phyloP scores from a whole-genome alignment of 2,888 invertebrate species.

The Atethmia centrago region DNA sequence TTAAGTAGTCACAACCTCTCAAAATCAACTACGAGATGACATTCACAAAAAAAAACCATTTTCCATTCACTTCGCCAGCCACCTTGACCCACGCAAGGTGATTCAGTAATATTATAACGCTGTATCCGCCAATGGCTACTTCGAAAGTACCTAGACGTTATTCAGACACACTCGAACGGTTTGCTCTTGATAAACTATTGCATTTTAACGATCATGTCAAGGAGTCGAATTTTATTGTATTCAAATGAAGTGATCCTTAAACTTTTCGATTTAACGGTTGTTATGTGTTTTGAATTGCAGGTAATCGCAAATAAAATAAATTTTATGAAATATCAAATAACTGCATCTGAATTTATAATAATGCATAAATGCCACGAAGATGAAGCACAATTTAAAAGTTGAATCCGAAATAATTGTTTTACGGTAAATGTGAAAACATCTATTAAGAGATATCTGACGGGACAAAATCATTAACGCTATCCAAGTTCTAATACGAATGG shows the following conservation, averaged over 20 bases:
- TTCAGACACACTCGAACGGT: constrained; percentile 76
- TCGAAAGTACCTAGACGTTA: constrained; percentile 84
- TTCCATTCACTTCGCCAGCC: constrained; percentile 86
- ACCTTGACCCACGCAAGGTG: constrained; percentile 89
- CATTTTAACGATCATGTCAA: constrained; percentile 46
- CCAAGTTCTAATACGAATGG: constrained; percentile 27
- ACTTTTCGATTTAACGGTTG: constrained; percentile 34
- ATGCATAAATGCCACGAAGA: background rate
- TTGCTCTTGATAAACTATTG: constrained; percentile 52
- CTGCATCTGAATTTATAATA: background rate
- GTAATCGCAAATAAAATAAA: constrained; percentile 2
- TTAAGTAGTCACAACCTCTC: too few relatives aligned
- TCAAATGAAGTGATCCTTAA: constrained; percentile 42
- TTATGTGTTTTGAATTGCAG: constrained; percentile 5
- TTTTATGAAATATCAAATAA: background rate
- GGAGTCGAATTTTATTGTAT: constrained; percentile 38
- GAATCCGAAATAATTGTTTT: background rate
- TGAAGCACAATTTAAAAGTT: background rate
- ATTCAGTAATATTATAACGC: constrained; percentile 86
- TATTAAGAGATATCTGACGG: constrained; percentile 3
- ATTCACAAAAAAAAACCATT: too few relatives aligned
- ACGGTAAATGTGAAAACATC: background rate
- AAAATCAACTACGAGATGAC: too few relatives aligned
- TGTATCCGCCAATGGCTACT: constrained; percentile 85
- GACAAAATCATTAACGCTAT: constrained; percentile 27